Percentiles rank a stretch among this genome's conserved stretches.
Conservation (phyloP, 2,113 vertebrate genomes). For the Menura novaehollandiae region DNA sequence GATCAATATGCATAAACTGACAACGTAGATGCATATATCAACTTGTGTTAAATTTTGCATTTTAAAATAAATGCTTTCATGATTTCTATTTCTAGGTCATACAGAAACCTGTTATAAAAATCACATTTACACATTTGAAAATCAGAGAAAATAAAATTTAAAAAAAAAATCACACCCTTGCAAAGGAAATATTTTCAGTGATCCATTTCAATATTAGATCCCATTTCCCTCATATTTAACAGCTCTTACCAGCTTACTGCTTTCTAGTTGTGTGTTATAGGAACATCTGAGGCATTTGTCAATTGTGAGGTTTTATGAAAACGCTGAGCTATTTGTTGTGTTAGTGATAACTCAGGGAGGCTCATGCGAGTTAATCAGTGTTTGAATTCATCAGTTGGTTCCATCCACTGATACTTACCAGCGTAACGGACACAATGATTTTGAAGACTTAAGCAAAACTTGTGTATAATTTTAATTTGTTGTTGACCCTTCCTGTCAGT, state of each 20-base stretch:
- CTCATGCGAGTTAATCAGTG: background rate
- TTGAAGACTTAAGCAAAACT: background rate
- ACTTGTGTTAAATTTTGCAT: background rate
- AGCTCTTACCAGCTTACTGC: background rate
- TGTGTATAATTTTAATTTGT: background rate
- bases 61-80: background rate
- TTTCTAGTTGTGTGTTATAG: background rate
- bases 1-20: background rate
- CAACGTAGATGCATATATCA: background rate
- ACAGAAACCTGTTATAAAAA: background rate
- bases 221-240: background rate
- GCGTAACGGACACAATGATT: background rate
- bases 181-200: background rate
- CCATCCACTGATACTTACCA: background rate
- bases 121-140: background rate
- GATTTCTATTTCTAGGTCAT: background rate
- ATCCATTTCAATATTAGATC: background rate
- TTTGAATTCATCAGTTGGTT: background rate
- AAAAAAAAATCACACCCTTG: background rate
- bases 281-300: background rate
- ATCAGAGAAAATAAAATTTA: background rate
- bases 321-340: background rate
- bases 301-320: background rate
- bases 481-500: background rate
- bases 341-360: background rate